Percentiles rank a stretch among this genome's conserved stretches.
phyloP scores from a whole-genome alignment of 2,888 invertebrate species.

The Ernsta delagoae region DNA sequence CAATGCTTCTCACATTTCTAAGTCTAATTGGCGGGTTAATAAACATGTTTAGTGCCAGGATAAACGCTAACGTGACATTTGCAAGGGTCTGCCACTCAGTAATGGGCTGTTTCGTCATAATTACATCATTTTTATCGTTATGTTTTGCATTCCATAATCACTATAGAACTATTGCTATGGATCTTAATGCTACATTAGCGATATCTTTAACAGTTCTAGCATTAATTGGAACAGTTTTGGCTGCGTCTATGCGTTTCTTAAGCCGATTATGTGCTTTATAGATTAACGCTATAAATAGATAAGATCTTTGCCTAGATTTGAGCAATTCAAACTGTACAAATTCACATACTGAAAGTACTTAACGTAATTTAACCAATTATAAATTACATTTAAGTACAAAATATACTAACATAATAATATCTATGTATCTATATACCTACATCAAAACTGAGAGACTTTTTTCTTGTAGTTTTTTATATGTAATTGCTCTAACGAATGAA shows the following conservation, averaged over 20 bases:
- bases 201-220: constrained; percentile 54
- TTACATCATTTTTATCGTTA: constrained; percentile 54
- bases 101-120: constrained; percentile 52
- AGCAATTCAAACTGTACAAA: too few species aligned
- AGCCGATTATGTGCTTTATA: constrained; percentile 1
- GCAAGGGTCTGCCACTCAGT: constrained; percentile 51
- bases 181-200: constrained; percentile 50
- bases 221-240: constrained; percentile 52
- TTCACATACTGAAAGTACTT: too few species aligned
- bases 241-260: constrained; percentile 39
- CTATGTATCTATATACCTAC: too few species aligned
- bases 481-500: too few species aligned
- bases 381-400: too few species aligned
- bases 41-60: constrained; percentile 47
- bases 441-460: too few species aligned
- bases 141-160: constrained; percentile 51
- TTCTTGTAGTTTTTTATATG: too few species aligned
- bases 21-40: constrained; percentile 59
- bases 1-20: constrained; percentile 55
- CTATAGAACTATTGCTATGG: constrained; percentile 39
- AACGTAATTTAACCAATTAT: too few species aligned
- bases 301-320: too few species aligned
- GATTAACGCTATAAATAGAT: neutral
- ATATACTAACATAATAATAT: too few species aligned
- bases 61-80: constrained; percentile 40